Conservation (phyloP, 2,797 vertebrate genomes). For the Pitangus sulphuratus region DNA sequence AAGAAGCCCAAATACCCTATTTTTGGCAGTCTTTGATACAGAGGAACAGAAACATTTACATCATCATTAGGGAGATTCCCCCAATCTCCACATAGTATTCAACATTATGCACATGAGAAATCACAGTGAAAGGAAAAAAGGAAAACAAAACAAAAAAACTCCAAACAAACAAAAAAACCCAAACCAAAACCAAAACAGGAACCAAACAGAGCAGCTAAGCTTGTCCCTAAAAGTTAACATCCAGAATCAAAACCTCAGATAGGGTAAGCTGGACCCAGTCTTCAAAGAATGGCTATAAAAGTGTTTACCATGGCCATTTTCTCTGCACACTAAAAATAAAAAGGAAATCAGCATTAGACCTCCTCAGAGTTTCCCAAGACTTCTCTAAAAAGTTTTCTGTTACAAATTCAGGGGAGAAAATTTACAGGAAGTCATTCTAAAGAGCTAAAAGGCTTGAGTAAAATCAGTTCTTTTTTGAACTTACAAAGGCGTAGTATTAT, state of each 20-base stretch:
- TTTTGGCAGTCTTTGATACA: neutral
- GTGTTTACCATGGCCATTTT: neutral
- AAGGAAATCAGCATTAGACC: neutral
- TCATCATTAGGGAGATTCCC: neutral
- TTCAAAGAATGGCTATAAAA: neutral
- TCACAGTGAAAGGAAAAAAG: neutral
- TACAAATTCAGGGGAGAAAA: neutral
- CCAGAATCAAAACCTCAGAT: neutral
- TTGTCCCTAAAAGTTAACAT: neutral
- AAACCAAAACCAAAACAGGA: no score
- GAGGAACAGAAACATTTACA: neutral
- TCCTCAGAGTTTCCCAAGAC: neutral
- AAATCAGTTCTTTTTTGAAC: neutral
- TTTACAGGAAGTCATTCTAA: neutral
- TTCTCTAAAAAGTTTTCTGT: neutral
- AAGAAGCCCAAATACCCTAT: neutral
- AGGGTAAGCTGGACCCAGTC: neutral
- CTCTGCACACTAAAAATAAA: neutral
- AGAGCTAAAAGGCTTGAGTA: neutral
- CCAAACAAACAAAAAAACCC: no score
- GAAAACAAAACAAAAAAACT: rapidly evolving
- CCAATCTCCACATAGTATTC: neutral
- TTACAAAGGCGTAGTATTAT: constrained; percentile 3
- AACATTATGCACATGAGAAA: neutral
- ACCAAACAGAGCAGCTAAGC: neutral